Percentiles rank a stretch among this genome's conserved stretches.
Conservation (phyloP, 2,888 invertebrate species). For the Nipponacmea schrenckii region DNA sequence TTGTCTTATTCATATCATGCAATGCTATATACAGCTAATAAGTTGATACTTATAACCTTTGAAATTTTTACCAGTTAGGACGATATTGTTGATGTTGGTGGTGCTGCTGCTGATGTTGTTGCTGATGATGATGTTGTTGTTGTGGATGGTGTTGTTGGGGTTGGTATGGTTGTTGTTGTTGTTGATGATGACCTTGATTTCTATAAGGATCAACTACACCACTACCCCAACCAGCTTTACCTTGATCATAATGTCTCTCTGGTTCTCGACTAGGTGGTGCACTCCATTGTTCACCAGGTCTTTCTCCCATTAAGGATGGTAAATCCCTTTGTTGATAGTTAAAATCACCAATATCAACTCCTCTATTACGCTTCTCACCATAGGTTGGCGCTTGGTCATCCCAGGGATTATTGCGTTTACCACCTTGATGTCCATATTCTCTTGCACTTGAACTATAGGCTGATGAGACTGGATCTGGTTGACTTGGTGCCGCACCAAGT, state of each 20-base stretch:
- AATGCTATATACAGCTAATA: too few relatives aligned
- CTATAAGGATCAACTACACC: not conserved
- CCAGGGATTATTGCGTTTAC: not conserved
- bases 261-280: not conserved
- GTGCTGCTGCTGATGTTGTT: constrained; percentile 12
- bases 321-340: not conserved
- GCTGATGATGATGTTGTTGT: constrained; percentile 11
- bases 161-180: not conserved
- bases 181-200: constrained; percentile 6
- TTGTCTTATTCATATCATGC: too few relatives aligned
- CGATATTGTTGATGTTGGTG: constrained; percentile 13
- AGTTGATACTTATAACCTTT: too few relatives aligned
- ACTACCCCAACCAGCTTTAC: not conserved
- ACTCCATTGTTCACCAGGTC: constrained; percentile 5
- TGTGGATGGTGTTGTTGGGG: constrained; percentile 11
- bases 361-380: not conserved
- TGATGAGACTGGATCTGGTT: not conserved
- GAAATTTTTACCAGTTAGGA: not conserved
- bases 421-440: not conserved
- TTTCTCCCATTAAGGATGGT: too few relatives aligned
- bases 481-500: not conserved
- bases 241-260: not conserved
- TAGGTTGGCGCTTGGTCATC: not conserved
- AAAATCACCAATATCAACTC: not conserved
- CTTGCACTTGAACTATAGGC: not conserved